A percentile compares a stretch with the other conserved stretches of the same genome.
Conservation (phyloP, 2,797 vertebrate genomes). For the Tapera naevia region DNA sequence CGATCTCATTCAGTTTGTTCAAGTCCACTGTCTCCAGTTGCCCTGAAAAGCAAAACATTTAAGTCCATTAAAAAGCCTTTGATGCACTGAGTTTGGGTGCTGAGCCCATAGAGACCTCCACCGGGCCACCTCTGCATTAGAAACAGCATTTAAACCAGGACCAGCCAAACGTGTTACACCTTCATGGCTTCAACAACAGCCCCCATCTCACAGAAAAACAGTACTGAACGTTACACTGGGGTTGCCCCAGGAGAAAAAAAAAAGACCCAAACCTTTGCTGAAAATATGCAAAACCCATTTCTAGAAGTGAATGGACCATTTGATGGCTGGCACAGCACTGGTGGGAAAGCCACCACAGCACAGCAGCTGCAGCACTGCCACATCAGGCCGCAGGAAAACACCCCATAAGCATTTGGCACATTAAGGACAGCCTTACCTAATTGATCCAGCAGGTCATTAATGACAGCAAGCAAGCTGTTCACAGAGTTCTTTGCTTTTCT, state of each 20-base stretch:
- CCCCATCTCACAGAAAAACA: not conserved
- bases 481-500: conserved; percentile 93
- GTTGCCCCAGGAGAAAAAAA: not conserved
- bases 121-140: rapidly evolving
- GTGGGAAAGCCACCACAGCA: not conserved
- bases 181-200: not conserved
- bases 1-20: conserved; percentile 90
- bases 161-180: not conserved
- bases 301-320: not conserved
- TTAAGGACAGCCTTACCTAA: conserved; percentile 80
- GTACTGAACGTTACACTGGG: not conserved
- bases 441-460: conserved; percentile 86
- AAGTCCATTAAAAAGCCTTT: not conserved
- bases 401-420: not conserved
- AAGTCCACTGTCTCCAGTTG: conserved; percentile 94
- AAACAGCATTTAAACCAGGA: not conserved
- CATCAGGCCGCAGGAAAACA: not conserved
- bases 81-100: not conserved
- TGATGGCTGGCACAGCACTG: not conserved
- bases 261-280: not conserved
- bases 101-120: not conserved
- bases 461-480: conserved; percentile 84
- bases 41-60: conserved; percentile 73
- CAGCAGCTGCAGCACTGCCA: not conserved
- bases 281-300: not conserved